Base-by-base conservation (phyloP, 1,140 invertebrate genomes). In the Triops longicaudatus region DNA sequence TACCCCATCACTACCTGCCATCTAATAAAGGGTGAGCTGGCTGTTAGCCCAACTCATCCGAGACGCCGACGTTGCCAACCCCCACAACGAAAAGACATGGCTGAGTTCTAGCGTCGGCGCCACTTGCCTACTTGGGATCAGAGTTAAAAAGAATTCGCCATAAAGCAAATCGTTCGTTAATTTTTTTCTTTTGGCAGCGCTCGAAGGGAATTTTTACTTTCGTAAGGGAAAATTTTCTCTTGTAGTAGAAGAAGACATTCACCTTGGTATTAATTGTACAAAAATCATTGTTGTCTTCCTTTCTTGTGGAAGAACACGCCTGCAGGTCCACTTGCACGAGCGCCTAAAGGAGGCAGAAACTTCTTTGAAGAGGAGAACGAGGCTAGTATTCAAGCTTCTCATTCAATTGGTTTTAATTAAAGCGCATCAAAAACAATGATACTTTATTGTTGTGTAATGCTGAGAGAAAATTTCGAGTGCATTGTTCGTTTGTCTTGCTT, bases 21-120 rank as follows among this genome's bases (percentile, higher is more conserved):
- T 63, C 50, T 63, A 63, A 63, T 63, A 63, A 63, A 63, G 50
- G 50, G 50, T 63, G 50, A 63, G 50, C 50, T 63, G 50, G 50
- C 50, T 63, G 50, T 63, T 63, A 63, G 50, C 50, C 50, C 50
- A 63, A 63, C 50, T 63, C 50, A 63, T 63, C 50, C 17, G 50
- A 63, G 50, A 63, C 50, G 50, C 50, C 50, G 50, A 63, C 50
- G 50, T 63, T 22, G 50, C 50, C 14, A 63, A 37, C 31, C n/a
- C 50, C 50, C 50, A 63, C 22, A 22, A 63, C 22, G 31, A 63
- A 63, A 50, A 63, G 50, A 63, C 50, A 63, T 22, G 50, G 50
- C 10, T 0, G 50, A n/a, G 14, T 63, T 63, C 50, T 63, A 63
- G 50, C 50, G 50, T 63, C 50, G 50, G 50, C 50, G 50, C 50